Base-by-base conservation (phyloP, 2,888 invertebrate species). In the Dione vanillae region DNA sequence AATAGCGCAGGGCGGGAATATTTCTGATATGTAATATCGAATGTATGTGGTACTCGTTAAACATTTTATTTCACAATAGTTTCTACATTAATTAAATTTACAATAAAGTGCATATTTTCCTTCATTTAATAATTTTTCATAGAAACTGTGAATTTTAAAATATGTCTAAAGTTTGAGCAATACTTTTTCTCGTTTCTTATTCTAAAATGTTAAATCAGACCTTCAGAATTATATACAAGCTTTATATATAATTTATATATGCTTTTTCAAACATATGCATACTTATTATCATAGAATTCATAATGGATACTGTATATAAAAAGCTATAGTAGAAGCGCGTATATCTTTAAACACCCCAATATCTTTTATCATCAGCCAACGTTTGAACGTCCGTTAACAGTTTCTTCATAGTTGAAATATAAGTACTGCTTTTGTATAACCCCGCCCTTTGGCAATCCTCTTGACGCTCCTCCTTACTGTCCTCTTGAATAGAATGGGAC, bases 401-500 rank as follows among this genome's bases (percentile, higher is more conserved):
- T 82, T 79, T 83, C 80, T 85, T 86, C 87, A 87, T 83, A 85
- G 85, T 83, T 84, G 80, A 86, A 84, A 84, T 84, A 85, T 85
- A 84, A 84, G 81, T 85, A 89, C 90, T 87, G 86, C 90, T 89
- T 91, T 90, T 79, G 69, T 75, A 82, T 83, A 83, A 84, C 87
- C 87, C 86, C 91, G 91, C 90, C 92, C 88, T 87, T 88, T 83
- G 81, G 84, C 83, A 84, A 84, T 88, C 88, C 85, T 85, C 85
- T 81, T 77, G 75, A 82, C 82, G 90, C 93, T 91, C 93, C 92
- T 91, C 92, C 92, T 89, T 85, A 87, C 88, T 85, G 85, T 84
- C 88, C 88, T 87, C 88, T 88, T 91, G 86, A 91, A 88, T 86
- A 82, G 83, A 79, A 85, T 81, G 79, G 84, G 82, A 85, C 85